Conservation (phyloP, 2,888 invertebrate genomes). For the Morpho deidamia region DNA sequence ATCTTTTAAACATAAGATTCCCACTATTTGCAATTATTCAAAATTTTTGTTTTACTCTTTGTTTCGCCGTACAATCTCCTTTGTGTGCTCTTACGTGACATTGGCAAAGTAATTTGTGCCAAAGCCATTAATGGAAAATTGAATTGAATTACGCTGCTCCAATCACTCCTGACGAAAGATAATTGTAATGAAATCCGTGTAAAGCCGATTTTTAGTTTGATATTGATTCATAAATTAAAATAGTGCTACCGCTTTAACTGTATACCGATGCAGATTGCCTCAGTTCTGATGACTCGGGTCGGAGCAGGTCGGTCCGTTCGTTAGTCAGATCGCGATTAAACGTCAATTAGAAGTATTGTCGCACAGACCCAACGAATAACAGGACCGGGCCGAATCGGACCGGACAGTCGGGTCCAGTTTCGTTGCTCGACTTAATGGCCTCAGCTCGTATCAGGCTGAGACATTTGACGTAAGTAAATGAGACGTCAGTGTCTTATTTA, state of each 20-base stretch:
- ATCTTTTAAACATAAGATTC: no score
- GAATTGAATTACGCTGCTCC: no score
- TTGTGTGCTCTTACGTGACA: no score
- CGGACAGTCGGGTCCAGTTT: constrained; percentile 36
- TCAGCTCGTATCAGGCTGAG: constrained; percentile 29
- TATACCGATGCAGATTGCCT: constrained; percentile 3
- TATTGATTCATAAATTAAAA: constrained; percentile 1
- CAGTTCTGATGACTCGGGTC: constrained; percentile 1
- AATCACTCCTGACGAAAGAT: no score
- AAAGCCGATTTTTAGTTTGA: not conserved
- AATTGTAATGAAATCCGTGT: no score
- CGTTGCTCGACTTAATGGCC: constrained; percentile 37
- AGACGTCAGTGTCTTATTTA: constrained; percentile 30
- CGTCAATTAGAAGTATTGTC: constrained; percentile 70
- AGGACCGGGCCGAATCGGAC: constrained; percentile 36
- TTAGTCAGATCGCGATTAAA: constrained; percentile 59
- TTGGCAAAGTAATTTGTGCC: no score
- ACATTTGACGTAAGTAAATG: constrained; percentile 34
- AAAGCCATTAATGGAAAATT: no score
- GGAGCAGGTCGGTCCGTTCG: constrained; percentile 40
- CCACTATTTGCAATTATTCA: no score
- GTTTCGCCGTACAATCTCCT: no score
- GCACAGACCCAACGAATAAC: constrained; percentile 58
- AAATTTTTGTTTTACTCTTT: no score
- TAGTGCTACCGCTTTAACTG: constrained; percentile 4